Base-by-base conservation (phyloP, 2,113 vertebrate species). In the Oryzias javanicus region DNA sequence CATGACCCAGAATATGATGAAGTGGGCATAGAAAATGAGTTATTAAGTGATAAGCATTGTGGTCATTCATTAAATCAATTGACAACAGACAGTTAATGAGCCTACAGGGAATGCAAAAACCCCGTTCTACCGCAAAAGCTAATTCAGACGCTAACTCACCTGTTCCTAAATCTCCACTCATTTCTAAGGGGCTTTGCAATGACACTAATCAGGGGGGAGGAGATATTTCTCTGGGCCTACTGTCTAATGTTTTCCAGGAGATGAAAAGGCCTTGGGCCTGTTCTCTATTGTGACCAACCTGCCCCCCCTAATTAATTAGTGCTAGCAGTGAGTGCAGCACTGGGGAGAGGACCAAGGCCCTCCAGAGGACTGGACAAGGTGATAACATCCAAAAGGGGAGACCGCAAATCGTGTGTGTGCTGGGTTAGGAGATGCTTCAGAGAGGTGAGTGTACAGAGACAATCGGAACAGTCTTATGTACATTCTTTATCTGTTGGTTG, bases 271-370 rank as follows among this genome's bases (percentile, higher is more conserved):
- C 88, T 71, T 90, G 81, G 83, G 89, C 84, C 85, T 64, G 55
- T 75, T 89, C 85, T 91, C 86, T 85, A 66, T 87, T 87, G 87
- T 86, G 88, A 87, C 87, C 86, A 87, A 80, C 84, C 83, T 91
- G 90, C 87, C 91, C 91, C 91, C 89, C 89, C 91, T 92, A 92
- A 92, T 92, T 92, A 92, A 92, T 92, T 91, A 92, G 89, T 82
- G 72, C 86, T 88, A 86, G 90, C 88, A 90, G 87, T 88, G 89
- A 89, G 86, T 66, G 60, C 53, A 67, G 61, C 88, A 81, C 83
- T 50, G 86, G 91, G 86, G 89, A 84, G 69, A 67, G 56, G 68
- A 78, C 35, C 35, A 35, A 62, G 75, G 72, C 49, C 87, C 89
- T 85, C 83, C 69, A 79, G 91, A 88, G 87, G 78, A 88, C 85